Percentiles rank a stretch among this genome's conserved stretches.
Conservation (phyloP, 2,888 invertebrate genomes). For the Argynnis bischoffii region DNA sequence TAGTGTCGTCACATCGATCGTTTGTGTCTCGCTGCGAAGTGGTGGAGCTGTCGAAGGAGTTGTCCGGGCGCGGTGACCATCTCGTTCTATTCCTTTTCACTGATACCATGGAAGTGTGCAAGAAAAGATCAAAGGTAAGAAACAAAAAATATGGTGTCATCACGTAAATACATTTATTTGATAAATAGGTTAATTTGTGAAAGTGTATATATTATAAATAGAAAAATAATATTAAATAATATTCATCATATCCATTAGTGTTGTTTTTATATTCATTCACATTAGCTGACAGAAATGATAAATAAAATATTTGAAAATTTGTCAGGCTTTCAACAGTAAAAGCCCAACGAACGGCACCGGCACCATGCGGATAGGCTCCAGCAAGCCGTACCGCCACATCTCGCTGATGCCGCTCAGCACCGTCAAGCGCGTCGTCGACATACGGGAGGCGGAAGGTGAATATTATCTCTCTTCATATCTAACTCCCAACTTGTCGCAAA, state of each 20-base stretch:
- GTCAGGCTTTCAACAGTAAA: constrained; percentile 78
- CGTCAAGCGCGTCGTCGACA: constrained; percentile 95
- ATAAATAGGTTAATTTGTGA: too few relatives aligned
- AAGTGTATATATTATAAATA: too few relatives aligned
- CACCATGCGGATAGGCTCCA: constrained; percentile 83
- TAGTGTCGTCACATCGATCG: constrained; percentile 95
- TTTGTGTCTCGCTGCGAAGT: constrained; percentile 95
- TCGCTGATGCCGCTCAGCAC: constrained; percentile 93
- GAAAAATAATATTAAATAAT: too few relatives aligned
- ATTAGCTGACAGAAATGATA: neutral
- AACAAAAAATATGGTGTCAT: too few relatives aligned
- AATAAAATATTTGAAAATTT: constrained; percentile 20
- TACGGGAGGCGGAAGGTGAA: constrained; percentile 90
- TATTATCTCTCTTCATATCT: neutral
- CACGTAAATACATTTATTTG: too few relatives aligned
- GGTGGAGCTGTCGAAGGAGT: constrained; percentile 91
- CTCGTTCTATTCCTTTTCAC: constrained; percentile 96
- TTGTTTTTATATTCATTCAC: too few relatives aligned
- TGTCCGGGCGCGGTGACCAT: constrained; percentile 93
- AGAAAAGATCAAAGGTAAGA: constrained; percentile 88
- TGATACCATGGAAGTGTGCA: constrained; percentile 96
- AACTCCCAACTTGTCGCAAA: neutral
- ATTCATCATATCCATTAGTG: too few relatives aligned
- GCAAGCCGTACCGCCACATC: constrained; percentile 95
- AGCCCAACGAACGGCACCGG: constrained; percentile 84